phyloP scores from a whole-genome alignment of 2,113 vertebrate species.

The Plestiodon gilberti region DNA sequence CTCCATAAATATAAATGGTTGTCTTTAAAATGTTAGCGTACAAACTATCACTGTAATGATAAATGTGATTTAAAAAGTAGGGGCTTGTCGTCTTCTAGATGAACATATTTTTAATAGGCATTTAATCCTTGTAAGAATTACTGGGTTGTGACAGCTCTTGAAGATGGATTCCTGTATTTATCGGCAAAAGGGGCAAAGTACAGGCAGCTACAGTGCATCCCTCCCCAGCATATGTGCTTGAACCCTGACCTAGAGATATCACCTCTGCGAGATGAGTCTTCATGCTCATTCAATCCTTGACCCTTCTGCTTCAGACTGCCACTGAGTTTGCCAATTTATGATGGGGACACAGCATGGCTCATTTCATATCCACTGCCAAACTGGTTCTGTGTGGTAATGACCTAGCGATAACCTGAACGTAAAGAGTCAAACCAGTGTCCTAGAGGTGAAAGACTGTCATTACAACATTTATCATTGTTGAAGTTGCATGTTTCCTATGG shows the following conservation, averaged over 20 bases:
- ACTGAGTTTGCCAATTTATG: conserved; percentile 62
- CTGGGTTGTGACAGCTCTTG: conserved; percentile 50
- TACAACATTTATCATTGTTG: conserved; percentile 43
- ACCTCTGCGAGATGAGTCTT: conserved; percentile 54
- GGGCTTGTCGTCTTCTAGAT: conserved; percentile 48
- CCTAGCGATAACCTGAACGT: conserved; percentile 53
- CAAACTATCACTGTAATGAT: conserved; percentile 22
- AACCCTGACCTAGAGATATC: conserved; percentile 64
- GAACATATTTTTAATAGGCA: conserved; percentile 63
- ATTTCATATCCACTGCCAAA: conserved; percentile 50
- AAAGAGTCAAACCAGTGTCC: conserved; percentile 58
- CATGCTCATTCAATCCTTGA: conserved; percentile 60
- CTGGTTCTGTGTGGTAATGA: conserved; percentile 53
- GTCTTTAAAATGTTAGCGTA: conserved; percentile 22
- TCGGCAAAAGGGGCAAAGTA: conserved; percentile 38
- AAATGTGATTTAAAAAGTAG: conserved; percentile 55
- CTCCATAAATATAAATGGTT: background rate
- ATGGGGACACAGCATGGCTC: conserved; percentile 39
- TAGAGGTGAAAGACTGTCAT: conserved; percentile 35
- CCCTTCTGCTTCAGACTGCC: conserved; percentile 41
- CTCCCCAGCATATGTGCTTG: conserved; percentile 44
- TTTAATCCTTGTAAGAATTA: conserved; percentile 62
- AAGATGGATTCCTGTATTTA: conserved; percentile 64
- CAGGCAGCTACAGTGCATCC: conserved; percentile 14
- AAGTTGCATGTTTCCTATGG: background rate